Base-by-base conservation (phyloP, 2,888 invertebrate species). In the Cyclophora albipunctata region DNA sequence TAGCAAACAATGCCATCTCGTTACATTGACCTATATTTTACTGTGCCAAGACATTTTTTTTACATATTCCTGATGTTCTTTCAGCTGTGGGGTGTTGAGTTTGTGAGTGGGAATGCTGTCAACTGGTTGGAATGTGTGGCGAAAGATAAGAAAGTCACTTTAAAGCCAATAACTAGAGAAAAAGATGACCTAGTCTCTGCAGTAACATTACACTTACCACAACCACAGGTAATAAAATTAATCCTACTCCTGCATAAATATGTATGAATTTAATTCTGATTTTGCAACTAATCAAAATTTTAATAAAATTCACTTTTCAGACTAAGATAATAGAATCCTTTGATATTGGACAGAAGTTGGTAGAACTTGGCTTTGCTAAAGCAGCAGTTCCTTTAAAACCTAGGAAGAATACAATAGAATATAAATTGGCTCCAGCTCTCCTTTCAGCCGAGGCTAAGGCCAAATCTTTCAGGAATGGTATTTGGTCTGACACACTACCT, bases 81-180 rank as follows among this genome's bases (percentile, higher is more conserved):
- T 54, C 67, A 90, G 90, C 53, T 90, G 46, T 89, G 89, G 88
- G 90, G 90, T 63, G 79, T 89, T 50, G 85, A 89, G 40, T 69
- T 89, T 56, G 84, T 78, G 3, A 86, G 86, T 65, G 80, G 79
- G 1, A 89, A 89, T 79, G 91, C 91, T 49, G 75, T 91, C 3
- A 90, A 84, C 62, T 91, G 91, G 91, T 67, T 91, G 56, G 90
- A 91, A 66, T 87, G 88, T 71, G 83, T 91, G 45, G 89, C 90
- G 5, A 84, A 73, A 59, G 90, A 84, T 33, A 80, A 87, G 41
- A 60, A 80, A 58, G 75, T 91, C 34, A 88, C 83, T 40, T 67
- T 91, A 46, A 81, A 89, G 57, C 91, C 91, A 4, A 78, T 89
- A 42, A 64, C 69, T 35, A 75, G 76, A 66, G 83, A 84, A 33